Evolutionary conservation across 2,113 vertebrate species (phyloP).

Genomic region (Maccullochella peelii): DNA sequence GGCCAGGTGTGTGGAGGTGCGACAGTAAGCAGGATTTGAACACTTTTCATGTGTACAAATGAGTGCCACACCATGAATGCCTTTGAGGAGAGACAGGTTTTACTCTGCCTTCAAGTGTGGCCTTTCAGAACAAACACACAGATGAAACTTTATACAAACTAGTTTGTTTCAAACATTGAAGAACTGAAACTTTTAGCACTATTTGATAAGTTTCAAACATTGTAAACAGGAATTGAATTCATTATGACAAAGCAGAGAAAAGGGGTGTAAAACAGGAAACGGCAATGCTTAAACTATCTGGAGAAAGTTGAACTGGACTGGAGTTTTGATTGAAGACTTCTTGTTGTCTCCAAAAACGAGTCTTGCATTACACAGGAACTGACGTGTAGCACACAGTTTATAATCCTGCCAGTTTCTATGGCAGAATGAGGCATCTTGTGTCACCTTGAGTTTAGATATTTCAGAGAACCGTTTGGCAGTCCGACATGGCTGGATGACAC

Average conservation of each 20-base stretch:
- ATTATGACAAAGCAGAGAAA: not conserved
- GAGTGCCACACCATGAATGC: not conserved
- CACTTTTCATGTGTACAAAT: not conserved
- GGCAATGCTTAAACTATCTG: not conserved
- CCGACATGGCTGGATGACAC: not conserved
- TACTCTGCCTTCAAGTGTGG: not conserved
- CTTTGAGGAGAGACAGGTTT: not conserved
- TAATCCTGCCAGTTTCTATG: not conserved
- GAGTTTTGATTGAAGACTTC: not conserved
- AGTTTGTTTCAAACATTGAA: not conserved
- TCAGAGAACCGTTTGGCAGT: constrained; percentile 1
- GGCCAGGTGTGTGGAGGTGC: constrained; percentile 6
- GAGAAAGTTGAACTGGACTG: not conserved
- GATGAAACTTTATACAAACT: not conserved
- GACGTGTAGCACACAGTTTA: not conserved
- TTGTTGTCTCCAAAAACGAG: not conserved
- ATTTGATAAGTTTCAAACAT: not conserved
- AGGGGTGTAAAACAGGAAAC: not conserved
- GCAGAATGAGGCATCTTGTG: not conserved
- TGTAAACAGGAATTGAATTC: not conserved
- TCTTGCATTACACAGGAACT: not conserved
- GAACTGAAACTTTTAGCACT: not conserved
- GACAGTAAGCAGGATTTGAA: not conserved
- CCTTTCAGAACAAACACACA: not conserved
- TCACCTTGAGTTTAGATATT: not conserved